A percentile compares a stretch with the other conserved stretches of the same genome.
These are phyloP conservation scores for Scaptomyza cyrtandrae DNA, from an alignment of 2,888 invertebrate genomes.

Conservation along the genomic window DNA sequence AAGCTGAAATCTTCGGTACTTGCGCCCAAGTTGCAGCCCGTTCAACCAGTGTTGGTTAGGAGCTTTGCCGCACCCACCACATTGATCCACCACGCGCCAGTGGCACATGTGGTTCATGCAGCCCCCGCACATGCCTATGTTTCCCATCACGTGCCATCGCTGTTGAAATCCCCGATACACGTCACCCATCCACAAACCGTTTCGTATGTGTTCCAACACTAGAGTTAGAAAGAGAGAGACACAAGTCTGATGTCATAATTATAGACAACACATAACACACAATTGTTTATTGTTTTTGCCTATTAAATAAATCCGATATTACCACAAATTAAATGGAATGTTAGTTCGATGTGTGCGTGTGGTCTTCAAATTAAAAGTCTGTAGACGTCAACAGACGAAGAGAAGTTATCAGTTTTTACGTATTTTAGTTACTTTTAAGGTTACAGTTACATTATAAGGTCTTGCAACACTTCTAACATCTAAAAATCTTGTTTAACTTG, in stretches of 20 bases:
- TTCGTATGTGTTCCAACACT: conserved; percentile 73
- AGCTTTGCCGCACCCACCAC: conserved; percentile 68
- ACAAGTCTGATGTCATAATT: conserved; percentile 25
- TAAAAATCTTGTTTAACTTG: too few species aligned
- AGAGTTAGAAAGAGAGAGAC: conserved; percentile 15
- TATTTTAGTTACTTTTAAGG: too few species aligned
- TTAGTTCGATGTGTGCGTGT: background rate
- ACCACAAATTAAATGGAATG: background rate
- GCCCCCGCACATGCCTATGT: conserved; percentile 60
- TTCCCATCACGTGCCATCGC: conserved; percentile 65
- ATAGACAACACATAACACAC: conserved; percentile 9
- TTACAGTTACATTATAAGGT: too few species aligned
- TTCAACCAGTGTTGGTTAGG: conserved; percentile 58
- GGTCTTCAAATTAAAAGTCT: background rate
- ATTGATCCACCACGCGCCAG: conserved; percentile 73
- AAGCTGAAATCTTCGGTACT: conserved; percentile 19
- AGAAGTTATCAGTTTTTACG: too few species aligned
- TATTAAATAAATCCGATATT: conserved; percentile 20
- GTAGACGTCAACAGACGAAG: background rate
- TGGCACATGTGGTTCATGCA: conserved; percentile 64
- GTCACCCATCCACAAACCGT: conserved; percentile 69
- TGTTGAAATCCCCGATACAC: conserved; percentile 65
- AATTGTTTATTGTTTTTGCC: conserved; percentile 10
- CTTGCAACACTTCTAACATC: too few species aligned
- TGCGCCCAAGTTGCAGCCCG: conserved; percentile 31